Percentiles rank a stretch among this genome's conserved stretches.
Evolutionary conservation across 1,140 invertebrate genomes (phyloP).

Genomic region (Nebria ingens): DNA sequence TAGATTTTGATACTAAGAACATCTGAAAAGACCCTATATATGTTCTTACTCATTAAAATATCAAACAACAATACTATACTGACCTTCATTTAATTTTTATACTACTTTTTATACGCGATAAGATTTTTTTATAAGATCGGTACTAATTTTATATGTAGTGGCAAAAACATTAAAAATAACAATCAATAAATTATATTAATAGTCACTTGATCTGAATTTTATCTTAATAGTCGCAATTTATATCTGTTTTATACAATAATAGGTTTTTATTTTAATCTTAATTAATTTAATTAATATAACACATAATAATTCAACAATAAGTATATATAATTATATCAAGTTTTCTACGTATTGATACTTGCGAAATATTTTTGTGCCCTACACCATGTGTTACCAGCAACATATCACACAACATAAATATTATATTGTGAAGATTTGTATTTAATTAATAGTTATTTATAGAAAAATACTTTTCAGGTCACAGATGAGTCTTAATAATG

Average conservation of each 20-base stretch:
- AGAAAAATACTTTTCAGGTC: background rate
- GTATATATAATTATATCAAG: background rate
- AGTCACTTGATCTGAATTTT: background rate
- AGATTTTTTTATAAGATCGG: background rate
- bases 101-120: background rate
- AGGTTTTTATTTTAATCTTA: background rate
- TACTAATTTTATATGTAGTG: background rate
- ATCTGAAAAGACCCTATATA: background rate
- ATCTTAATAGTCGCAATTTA: background rate
- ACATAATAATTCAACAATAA: background rate
- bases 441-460: background rate
- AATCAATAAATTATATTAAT: background rate
- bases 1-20: background rate
- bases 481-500: background rate
- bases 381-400: background rate
- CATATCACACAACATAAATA: background rate
- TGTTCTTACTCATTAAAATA: background rate
- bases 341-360: background rate
- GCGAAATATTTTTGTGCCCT: background rate
- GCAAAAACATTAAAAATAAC: background rate
- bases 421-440: background rate
- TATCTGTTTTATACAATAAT: background rate
- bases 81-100: background rate
- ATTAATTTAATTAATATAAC: background rate
- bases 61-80: background rate